These are phyloP conservation scores for Lycorma delicatula DNA, from an alignment of 1,140 invertebrate genomes.

Conservation along the genomic window DNA sequence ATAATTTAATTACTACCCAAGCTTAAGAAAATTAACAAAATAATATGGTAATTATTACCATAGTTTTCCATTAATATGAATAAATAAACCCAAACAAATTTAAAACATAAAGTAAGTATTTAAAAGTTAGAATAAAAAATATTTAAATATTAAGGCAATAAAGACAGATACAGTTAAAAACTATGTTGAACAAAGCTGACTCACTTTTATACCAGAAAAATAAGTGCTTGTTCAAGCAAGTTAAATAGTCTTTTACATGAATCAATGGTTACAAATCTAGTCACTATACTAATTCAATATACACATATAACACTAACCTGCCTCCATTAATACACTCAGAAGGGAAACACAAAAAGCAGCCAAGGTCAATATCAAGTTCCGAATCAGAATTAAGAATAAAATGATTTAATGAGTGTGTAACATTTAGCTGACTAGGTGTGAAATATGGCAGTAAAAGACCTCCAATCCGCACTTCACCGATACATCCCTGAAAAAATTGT, in stretches of 20 bases:
- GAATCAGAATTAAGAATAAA: constrained; percentile 21
- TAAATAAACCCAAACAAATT: no score
- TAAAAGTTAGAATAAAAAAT: no score
- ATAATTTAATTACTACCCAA: no score
- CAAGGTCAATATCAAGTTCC: constrained; percentile 38
- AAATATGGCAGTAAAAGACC: constrained; percentile 83
- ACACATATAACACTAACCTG: constrained; percentile 30
- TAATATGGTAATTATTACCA: background rate
- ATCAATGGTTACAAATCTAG: background rate
- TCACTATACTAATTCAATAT: background rate
- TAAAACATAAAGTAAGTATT: no score
- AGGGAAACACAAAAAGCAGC: constrained; percentile 75
- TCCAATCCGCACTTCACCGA: constrained; percentile 82
- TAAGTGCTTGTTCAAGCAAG: no score
- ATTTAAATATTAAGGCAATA: no score
- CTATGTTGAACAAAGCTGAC: no score
- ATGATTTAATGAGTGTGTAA: constrained; percentile 39
- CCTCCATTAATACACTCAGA: constrained; percentile 80
- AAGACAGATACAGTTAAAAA: no score
- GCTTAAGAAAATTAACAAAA: background rate
- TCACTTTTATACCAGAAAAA: no score
- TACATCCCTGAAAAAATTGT: constrained; percentile 58
- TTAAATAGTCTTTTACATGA: no score
- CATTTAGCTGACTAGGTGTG: constrained; percentile 59
- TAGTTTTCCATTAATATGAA: background rate